Base-by-base conservation (phyloP, 2,888 invertebrate genomes). In the Agriotes lineatus region DNA sequence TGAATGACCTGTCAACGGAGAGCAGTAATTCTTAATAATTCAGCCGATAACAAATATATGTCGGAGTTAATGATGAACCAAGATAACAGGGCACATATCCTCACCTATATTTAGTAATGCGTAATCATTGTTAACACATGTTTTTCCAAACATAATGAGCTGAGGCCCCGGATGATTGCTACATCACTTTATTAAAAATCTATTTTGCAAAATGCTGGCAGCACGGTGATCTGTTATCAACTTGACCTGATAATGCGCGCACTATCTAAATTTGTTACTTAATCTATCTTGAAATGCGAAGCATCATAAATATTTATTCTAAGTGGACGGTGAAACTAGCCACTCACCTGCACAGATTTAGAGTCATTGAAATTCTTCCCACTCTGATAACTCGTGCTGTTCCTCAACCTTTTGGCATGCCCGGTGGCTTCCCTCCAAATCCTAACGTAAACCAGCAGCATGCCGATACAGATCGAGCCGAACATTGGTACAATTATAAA, bases 351-450 rank as follows among this genome's bases (percentile, higher is more conserved):
- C 72, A 93, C 89, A 72, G 92, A 92, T 85, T 92, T 93, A 87
- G 91, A 91, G 80, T 93, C 92, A 57, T 79, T 79, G 45, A 81
- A 59, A 68, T 89, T 88, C 69, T 87, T 86, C 12, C 87, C 86
- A 6, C 87, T 82, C 65, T 81, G 77, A 74, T 87, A 86, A 79
- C 88, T 89, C 48, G 87, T 87, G 76, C 88, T 87, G 69, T 88
- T 88, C 42, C 91, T 87, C 82, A 92, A 85, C 69, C 92, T 87
- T 73, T 89, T 88, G 16, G 90, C 90, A 81, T 94, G 93, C 75
- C 89, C 90, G 2, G 89, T 87, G 0, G 94, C 93, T 82, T 93
- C 93, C 30, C 89, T 87, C 90, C 92, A 93, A 78, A 94, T 94
- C 76, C 91, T 87, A 87, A 90, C 90, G 83, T 94, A 94, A 65